Conservation (phyloP, 2,888 invertebrate genomes). For the Arenicola marina region DNA sequence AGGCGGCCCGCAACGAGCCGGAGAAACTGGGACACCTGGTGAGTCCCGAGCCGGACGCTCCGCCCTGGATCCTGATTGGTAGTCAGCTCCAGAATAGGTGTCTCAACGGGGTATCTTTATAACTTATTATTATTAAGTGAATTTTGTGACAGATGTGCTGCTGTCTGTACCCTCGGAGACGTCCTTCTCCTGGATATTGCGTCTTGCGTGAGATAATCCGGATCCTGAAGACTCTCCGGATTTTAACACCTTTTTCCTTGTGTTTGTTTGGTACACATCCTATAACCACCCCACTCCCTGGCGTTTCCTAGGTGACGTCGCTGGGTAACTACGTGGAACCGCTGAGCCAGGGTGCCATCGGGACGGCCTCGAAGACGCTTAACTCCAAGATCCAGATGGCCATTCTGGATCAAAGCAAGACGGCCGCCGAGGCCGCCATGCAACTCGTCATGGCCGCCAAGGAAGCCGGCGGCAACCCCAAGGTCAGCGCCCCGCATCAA, state of each 20-base stretch:
- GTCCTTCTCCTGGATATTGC: too few relatives aligned
- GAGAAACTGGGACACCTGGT: conserved; percentile 91
- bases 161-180: too few relatives aligned
- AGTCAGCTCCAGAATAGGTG: too few relatives aligned
- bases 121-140: too few relatives aligned
- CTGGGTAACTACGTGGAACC: conserved; percentile 73
- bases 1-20: conserved; percentile 86
- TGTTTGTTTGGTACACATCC: too few relatives aligned
- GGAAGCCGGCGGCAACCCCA: conserved; percentile 90
- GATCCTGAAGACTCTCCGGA: too few relatives aligned
- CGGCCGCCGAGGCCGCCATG: conserved; percentile 89
- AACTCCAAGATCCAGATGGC: conserved; percentile 86
- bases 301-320: conserved; percentile 57
- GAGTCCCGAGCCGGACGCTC: conserved; percentile 48
- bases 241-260: too few relatives aligned
- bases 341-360: conserved; percentile 79
- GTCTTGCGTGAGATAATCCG: too few relatives aligned
- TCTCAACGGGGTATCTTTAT: too few relatives aligned
- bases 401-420: conserved; percentile 88
- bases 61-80: too few relatives aligned
- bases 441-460: conserved; percentile 83
- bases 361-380: conserved; percentile 77
- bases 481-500: conserved; percentile 67
- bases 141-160: too few relatives aligned
- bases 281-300: too few relatives aligned